Base-by-base conservation (phyloP, 2,113 vertebrate genomes). In the Aplodontia rufa region DNA sequence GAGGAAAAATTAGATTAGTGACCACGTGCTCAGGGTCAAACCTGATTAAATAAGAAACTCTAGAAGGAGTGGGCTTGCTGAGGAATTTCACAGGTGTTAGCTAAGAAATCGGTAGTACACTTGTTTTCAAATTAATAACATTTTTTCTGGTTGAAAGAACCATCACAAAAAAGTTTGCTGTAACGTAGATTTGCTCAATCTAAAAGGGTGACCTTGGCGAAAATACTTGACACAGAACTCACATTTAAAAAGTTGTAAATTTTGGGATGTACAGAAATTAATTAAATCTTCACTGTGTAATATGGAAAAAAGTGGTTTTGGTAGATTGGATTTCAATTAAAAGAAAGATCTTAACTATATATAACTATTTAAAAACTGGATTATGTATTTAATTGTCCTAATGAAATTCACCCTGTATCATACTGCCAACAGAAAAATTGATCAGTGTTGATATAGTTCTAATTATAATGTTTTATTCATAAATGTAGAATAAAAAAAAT, bases 401-500 rank as follows among this genome's bases (percentile, higher is more conserved):
- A 96, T 85, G 81, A 66, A 94, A 96, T 90, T 84, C 85, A 94
- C 3, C 58, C 30, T 60, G 28, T 72, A 66, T 49, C 87, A 90
- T 32, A 80, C 16, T 49, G 51, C 35, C 28, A 92, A 19, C 37
- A 78, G 45, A 96, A 78, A 94, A 79, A 83, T 26, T 87, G 76
- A 95, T 92, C 71, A 76, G 10, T 85, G 30, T 91, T 91, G 89
- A 81, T 79, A 90, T 10, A 81, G 89, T 37, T 90, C 94, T 93
- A 89, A 88, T 94, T 93, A 92, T 91, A 96, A 96, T 88, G 93
- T 94, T 95, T 94, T 91, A 95, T 96, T 96, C 88, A 96, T 96
- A 94, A 91, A 92, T 83, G 91, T 1, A 24, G 3, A 93, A 35
- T 83, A 7, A 79, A 53, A 92, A 35, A 92, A 82, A 66, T 69